These are phyloP conservation scores for Zaprionus tsacasi DNA, from an alignment of 1,140 invertebrate genomes.

Conservation along the genomic window DNA sequence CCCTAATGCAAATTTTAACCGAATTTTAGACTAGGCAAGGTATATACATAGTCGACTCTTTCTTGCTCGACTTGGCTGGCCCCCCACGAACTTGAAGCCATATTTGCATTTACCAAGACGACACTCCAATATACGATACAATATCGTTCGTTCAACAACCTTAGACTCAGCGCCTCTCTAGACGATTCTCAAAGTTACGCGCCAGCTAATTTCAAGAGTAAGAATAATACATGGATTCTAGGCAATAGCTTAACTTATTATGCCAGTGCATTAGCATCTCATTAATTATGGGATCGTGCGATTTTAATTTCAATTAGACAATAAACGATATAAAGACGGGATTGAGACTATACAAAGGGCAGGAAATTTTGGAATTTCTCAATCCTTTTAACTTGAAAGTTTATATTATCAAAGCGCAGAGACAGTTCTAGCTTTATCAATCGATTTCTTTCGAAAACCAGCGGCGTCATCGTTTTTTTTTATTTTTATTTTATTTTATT, in stretches of 20 bases:
- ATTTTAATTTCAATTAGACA: neutral
- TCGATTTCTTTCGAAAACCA: neutral
- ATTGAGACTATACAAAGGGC: no score
- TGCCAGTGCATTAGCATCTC: constrained; percentile 31
- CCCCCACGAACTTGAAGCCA: neutral
- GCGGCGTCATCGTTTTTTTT: neutral
- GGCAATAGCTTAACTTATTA: constrained; percentile 6
- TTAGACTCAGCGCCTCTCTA: constrained; percentile 2
- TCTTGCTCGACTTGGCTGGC: neutral
- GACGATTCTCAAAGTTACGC: neutral
- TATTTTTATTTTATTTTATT: neutral
- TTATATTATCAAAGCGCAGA: no score
- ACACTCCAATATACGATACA: neutral
- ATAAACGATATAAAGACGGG: neutral
- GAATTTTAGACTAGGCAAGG: no score
- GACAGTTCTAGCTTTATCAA: no score
- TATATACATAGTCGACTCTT: neutral
- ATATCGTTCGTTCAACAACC: constrained; percentile 25
- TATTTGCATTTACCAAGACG: constrained; percentile 23
- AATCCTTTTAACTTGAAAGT: neutral
- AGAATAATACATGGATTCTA: constrained; percentile 1
- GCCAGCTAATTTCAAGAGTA: neutral
- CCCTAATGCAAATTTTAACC: no score
- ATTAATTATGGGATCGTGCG: constrained; percentile 13
- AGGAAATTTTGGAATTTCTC: no score